Evolutionary conservation across 2,113 vertebrate species (phyloP), one percentile per base, ranked within the genome.

Genomic region (Oophaga pumilio): DNA sequence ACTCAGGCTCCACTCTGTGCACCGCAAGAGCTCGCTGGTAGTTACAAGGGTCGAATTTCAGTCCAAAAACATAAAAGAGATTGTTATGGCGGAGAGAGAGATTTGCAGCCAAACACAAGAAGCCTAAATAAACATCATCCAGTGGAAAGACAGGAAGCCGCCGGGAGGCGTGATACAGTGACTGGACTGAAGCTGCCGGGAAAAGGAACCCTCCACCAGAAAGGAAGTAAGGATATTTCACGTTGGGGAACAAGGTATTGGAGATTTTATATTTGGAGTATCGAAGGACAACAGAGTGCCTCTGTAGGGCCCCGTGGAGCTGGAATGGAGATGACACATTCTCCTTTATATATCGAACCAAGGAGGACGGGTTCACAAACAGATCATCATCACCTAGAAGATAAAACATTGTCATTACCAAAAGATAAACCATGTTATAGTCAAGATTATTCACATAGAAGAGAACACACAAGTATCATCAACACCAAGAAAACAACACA

Each of bases 1-100:
- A 80, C 85, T 89, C 91, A 66, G 80, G 15, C 0, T 20, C 8
- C 24, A 85, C 73, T 68, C 71, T 89, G 81, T 93, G 93, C 73
- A 92, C 90, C 88, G 90, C 87, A 66, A 87, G 33, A 81, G 89
- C 88, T 64, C 90, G 78, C 89, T 77, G 89, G 89, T n/a, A 74
- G 68, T 8, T 1, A 17, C 83, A 85, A 11, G 50, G 52, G 26
- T 85, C 22, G 2, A 43, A 85, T 12, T 5, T 14, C 4, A 50
- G 20, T 9, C 88, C 86, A n/a, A 69, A 84, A 0, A 90, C 86
- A 1, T 64, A 8, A 59, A 90, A 90, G 9, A 0, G 43, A 1
- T 1, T 0, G 1, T 88, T 74, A 77, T 87, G 88, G 7, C 64
- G 85, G 64, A 88, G 89, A 69, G 89, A 86, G 74, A 91, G 78